A percentile compares a stretch with the other conserved stretches of the same genome.
These are phyloP conservation scores for Eumacrocentrus americanus DNA, from an alignment of 2,888 invertebrate genomes.

Conservation along the genomic window DNA sequence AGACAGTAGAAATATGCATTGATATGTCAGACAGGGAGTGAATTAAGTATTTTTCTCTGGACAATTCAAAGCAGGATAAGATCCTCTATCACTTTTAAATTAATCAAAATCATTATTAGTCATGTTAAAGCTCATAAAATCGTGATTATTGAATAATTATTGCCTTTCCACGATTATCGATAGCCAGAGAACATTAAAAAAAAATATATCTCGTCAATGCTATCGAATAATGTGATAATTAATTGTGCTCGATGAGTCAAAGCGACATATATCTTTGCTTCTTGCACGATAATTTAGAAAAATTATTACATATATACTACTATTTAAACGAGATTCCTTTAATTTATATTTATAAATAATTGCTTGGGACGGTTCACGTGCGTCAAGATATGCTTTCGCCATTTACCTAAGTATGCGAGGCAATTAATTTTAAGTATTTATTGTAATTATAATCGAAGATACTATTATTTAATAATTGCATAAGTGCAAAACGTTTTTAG, in stretches of 20 bases:
- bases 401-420: constrained; percentile 41
- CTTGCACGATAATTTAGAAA: neutral
- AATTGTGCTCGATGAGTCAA: constrained; percentile 22
- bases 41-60: neutral
- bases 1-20: constrained; percentile 32
- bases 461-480: constrained; percentile 41
- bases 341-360: constrained; percentile 31
- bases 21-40: neutral
- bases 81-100: constrained; percentile 7
- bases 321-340: constrained; percentile 24
- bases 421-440: constrained; percentile 42
- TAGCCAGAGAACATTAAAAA: constrained; percentile 2
- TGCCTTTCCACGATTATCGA: constrained; percentile 12
- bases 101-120: neutral
- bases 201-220: constrained; percentile 21
- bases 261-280: constrained; percentile 21
- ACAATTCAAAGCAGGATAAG: constrained; percentile 6
- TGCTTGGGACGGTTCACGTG: neutral
- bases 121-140: constrained; percentile 18
- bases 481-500: constrained; percentile 29
- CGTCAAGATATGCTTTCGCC: constrained; percentile 35
- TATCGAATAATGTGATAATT: constrained; percentile 44
- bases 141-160: constrained; percentile 16
- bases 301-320: constrained; percentile 33
- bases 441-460: constrained; percentile 29